Base-by-base conservation (phyloP, 2,113 vertebrate genomes). In the Sinocyclocheilus grahami region DNA sequence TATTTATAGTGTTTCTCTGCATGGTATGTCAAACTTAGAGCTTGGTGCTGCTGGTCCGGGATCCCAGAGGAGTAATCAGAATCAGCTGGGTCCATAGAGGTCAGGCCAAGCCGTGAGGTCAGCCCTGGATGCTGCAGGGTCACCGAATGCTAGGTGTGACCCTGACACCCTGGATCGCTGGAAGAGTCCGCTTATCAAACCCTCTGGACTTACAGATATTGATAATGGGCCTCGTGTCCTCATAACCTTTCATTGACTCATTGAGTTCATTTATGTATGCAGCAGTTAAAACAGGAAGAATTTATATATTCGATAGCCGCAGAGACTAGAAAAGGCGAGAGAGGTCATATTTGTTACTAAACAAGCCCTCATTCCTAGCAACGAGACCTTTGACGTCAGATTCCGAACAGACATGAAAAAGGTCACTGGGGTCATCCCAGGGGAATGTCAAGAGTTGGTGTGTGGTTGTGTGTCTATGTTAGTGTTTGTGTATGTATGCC, bases 121-220 rank as follows among this genome's bases (percentile, higher is more conserved):
- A 94, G 87, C 92, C 46, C 87, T 87, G 85, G 78, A 84, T 63
- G 80, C 91, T 90, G 93, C 20, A 91, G 94, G 95, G 95, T 96
- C 95, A 48, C 93, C 90, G 91, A 97, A 97, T 94, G 95, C 95
- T 94, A 93, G 92, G 94, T 93, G 95, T 96, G 94, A 95, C 90
- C 90, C 91, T 95, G 93, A 95, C 95, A 95, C 94, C 91, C 91
- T 84, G 89, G 92, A 93, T 93, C 83, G 82, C 16, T 92, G 91
- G 88, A 90, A 92, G 91, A 91, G 90, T 92, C 93, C 74, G 90
- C 93, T 92, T 94, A 94, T 94, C 93, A 93, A 94, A 95, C 90
- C 90, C 79, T 88, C 88, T 90, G 92, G 93, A 92, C 92, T 79
- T 92, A 94, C 92, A 93, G 93, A 84, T 88, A 80, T 77, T 53